A percentile compares a stretch with the other conserved stretches of the same genome.
Conservation (phyloP, 2,797 vertebrate species). For the Phataginus tetradactyla region DNA sequence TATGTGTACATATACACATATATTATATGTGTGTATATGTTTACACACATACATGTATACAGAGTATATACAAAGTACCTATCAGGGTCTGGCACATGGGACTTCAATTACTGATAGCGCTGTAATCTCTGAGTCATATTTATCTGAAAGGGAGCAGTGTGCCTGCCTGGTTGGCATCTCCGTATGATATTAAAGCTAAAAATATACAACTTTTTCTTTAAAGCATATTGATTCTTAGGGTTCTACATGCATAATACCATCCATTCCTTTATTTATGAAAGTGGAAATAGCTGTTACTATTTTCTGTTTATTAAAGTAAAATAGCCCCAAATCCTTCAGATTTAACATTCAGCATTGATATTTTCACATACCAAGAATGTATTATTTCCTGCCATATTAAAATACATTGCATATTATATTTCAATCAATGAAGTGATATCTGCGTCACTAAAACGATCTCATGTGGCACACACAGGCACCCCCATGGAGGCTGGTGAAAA, state of each 20-base stretch:
- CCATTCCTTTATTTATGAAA: not conserved
- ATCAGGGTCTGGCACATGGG: not conserved
- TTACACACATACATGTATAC: too few relatives aligned
- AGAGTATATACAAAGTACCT: not conserved
- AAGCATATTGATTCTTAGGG: not conserved
- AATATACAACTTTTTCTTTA: not conserved
- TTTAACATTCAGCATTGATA: not conserved
- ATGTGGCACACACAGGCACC: not conserved
- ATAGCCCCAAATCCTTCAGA: not conserved
- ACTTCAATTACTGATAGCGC: not conserved
- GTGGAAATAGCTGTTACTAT: not conserved
- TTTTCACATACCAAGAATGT: not conserved
- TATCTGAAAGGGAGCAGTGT: not conserved
- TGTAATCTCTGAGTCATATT: not conserved
- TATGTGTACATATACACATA: too few relatives aligned
- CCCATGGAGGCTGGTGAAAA: not conserved
- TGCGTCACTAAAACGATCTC: not conserved
- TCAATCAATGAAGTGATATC: not conserved
- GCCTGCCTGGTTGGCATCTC: not conserved
- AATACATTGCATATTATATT: not conserved
- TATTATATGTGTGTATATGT: too few relatives aligned
- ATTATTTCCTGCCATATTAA: not conserved
- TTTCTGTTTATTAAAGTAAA: not conserved
- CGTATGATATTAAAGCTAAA: not conserved
- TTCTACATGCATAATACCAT: not conserved